Evolutionary conservation across 2,888 invertebrate species (phyloP), one percentile per base, ranked within the genome.

Genomic region (Microplitis deprimator): DNA sequence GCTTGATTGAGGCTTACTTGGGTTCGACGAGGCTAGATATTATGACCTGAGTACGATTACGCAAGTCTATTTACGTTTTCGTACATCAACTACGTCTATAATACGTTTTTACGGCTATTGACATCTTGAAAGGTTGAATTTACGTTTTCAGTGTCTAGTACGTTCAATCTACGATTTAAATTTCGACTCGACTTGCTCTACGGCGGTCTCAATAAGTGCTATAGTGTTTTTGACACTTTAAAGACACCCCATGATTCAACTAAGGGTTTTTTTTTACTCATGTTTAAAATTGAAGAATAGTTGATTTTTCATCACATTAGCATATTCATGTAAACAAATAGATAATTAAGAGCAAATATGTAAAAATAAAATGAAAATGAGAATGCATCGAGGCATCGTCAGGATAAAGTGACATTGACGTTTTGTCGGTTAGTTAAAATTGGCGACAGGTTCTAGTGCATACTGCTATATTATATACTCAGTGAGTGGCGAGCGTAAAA

Each of bases 401-500:
- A 62, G 6, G 5, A 17, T 62, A 62, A 59, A 62, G 10, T 62
- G 62, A 16, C 62, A 62, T 62, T 62, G 62, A 62, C 62, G 29
- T 59, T 13, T 41, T 50, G 60, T 71, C 71, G 61, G 71, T 71
- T 71, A 61, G 71, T 39, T 29, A 60, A 39, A 65, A 29, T 64
- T 73, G 65, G 65, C 50, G 73, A 73, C 73, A 73, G 68, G 77
- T 61, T 41, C 67, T 40, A 60, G 60, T 38, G 50, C 50, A 20
- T 29, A 68, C 38, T 60, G 38, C 39, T 40, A 29, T 61, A 76
- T 50, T 61, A 41, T 41, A 13, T 4, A 29, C 29, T 29, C 13
- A 17, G 68, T 50, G 62, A 39, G 79, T 79, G 72, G 78, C 68
- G 74, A 79, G 79, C 77, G 79, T 79, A 78, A 81, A 82, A 82